Percentiles rank a stretch among this genome's conserved stretches.
These are phyloP conservation scores for Zaprionus capensis DNA, from an alignment of 1,140 invertebrate genomes.

Conservation along the genomic window DNA sequence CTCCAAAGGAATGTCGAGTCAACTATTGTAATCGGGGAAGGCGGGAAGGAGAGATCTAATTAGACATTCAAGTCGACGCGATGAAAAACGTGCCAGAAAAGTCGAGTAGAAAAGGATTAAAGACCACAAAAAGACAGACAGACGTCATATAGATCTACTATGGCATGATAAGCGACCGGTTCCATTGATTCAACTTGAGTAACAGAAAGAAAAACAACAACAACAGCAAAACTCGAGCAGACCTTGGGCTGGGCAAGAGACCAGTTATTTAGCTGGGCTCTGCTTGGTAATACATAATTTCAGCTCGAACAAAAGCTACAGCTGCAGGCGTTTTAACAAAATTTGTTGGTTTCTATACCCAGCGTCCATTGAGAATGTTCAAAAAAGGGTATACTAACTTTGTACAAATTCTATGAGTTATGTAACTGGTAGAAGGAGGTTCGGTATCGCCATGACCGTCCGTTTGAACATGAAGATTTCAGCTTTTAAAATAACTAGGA, in stretches of 20 bases:
- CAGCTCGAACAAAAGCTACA: constrained; percentile 48
- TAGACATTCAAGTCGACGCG: constrained; percentile 53
- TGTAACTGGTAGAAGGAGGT: too few relatives aligned
- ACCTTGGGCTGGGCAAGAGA: constrained; percentile 45
- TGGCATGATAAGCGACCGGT: constrained; percentile 68
- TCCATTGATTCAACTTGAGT: constrained; percentile 20
- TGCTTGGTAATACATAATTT: not conserved
- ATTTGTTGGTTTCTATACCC: not conserved
- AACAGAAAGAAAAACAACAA: constrained; percentile 32
- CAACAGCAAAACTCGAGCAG: constrained; percentile 49
- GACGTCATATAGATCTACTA: constrained; percentile 45
- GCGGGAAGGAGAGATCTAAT: constrained; percentile 44
- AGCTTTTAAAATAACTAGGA: too few relatives aligned
- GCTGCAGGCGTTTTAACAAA: constrained; percentile 52
- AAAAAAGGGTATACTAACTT: too few relatives aligned
- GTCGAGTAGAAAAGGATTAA: constrained; percentile 63
- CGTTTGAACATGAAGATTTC: too few relatives aligned
- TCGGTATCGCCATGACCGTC: too few relatives aligned
- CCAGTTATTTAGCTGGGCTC: constrained; percentile 37
- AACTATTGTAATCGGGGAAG: constrained; percentile 14
- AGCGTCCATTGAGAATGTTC: too few relatives aligned
- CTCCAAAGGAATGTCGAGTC: constrained; percentile 30
- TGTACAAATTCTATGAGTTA: too few relatives aligned
- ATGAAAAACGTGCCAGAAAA: constrained; percentile 48
- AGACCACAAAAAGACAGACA: constrained; percentile 34